Evolutionary conservation across 2,888 invertebrate species (phyloP), one percentile per base, ranked within the genome.

Genomic region (Torymus tubicola): DNA sequence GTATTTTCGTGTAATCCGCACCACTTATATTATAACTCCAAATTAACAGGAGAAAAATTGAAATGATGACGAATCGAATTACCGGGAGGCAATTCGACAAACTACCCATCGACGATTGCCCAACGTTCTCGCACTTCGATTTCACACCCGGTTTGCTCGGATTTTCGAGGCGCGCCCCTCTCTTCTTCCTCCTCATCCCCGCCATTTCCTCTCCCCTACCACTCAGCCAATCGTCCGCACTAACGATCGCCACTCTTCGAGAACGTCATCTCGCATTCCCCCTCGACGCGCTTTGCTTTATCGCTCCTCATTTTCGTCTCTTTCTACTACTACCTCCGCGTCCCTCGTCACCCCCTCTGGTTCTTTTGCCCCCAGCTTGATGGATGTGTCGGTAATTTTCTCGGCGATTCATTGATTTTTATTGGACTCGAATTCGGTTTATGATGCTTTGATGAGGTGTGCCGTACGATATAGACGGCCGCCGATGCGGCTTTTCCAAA

Each of bases 131-230:
- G 18, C 73, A 58, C 42, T 73, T 78, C 65, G 82, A 78, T 82
- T 82, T 83, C 71, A 72, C 83, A 74, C 75, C 75, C 78, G 68
- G 63, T 78, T 81, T 52, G 31, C 60, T 42, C 42, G 42, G 42
- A 42, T 42, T 42, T 42, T 42, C 42, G 42, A 42, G 21, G 21
- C 21, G 21, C 21, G n/a, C n/a, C n/a, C 11, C 10, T 75, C 68
- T 73, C 69, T 53, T 58, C 55, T 12, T 65, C 55, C 31, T 65
- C 63, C n/a, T 42, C 76, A 69, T 50, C 21, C 11, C 11, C 57
- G 58, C 67, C 31, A 60, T 60, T 64, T 64, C 14, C 0, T 13
- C 0, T 13, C 13, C 16, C 2, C 16, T 12, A 67, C n/a, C 55
- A 16, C 58, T 70, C 42, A 14, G 70, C 31, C 70, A 58, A 70